Evolutionary conservation across 2,888 invertebrate genomes (phyloP), one percentile per base, ranked within the genome.

Genomic region (Chironomus tentans): DNA sequence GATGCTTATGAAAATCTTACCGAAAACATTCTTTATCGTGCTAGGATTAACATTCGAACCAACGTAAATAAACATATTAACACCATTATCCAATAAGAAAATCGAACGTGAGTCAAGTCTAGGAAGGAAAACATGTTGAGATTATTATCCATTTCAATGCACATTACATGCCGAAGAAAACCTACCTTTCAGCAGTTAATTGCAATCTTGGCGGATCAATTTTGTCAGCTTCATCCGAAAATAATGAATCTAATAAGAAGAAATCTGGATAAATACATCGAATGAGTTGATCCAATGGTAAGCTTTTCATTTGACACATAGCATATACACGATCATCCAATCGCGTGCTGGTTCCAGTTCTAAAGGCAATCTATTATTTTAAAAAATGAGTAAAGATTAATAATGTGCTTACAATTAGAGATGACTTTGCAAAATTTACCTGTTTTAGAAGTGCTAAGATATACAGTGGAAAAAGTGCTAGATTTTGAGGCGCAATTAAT

Each of bases 291-390:
- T 86, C 83, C 73, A 97, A 86, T 7, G 99, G 98, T 80, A 93
- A 84, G 56, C 91, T 89, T 86, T 98, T 98, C 88, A 98, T 91
- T 82, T 92, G 90, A 83, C 95, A 93, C 96, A 99, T 94, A 76
- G 95, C 93, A 80, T 89, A 92, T 48, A 97, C 91, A 76, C 98
- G 89, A 84, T 98, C 97, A 86, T 99, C 99, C 75, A 98, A 85
- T 50, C 94, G 90, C 2, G 96, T 95, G 81, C 92, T 92, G 13
- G 91, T 89, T 77, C 96, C 95, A 76, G 92, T 90, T 79, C 96
- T 89, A 86, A 98, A 97, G 13, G 97, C 95, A 80, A 88, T 85
- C 95, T 95, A 77, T 78, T 24, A 77, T 77, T 72, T 50, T 68
- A 62, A 77, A 76, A 69, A 62, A n/a, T 48, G 18, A 38, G 50